Percentiles rank a stretch among this genome's conserved stretches.
Evolutionary conservation across 1,140 invertebrate genomes (phyloP).

Genomic region (Rhopalosiphum padi): DNA sequence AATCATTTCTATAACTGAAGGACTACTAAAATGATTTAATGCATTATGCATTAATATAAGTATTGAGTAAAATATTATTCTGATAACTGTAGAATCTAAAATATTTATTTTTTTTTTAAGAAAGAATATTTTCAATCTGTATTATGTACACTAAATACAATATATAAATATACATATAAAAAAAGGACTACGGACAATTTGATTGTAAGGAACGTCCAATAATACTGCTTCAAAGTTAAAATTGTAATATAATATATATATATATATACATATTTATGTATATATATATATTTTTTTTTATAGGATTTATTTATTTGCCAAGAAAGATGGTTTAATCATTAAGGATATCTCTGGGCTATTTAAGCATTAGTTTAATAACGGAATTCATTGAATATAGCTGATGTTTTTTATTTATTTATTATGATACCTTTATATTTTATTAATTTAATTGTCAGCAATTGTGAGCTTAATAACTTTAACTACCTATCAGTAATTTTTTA

Average conservation of each 20-base stretch:
- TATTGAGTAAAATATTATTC: no score
- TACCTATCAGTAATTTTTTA: no score
- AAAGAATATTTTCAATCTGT: not conserved
- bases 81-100: not conserved
- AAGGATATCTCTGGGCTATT: not conserved
- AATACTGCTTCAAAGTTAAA: not conserved
- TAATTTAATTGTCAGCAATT: no score
- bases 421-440: no score
- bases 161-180: not conserved
- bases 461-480: no score
- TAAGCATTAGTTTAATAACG: not conserved
- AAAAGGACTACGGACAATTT: not conserved
- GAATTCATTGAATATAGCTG: not conserved
- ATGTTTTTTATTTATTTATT: not conserved
- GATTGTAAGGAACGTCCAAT: not conserved
- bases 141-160: not conserved
- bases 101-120: not conserved
- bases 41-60: not conserved
- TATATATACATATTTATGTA: not conserved
- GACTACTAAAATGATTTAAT: not conserved
- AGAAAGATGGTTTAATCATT: not conserved
- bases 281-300: no score
- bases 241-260: not conserved
- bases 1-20: not conserved
- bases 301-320: not conserved